A percentile compares a stretch with the other conserved stretches of the same genome.
Conservation (phyloP, 2,888 invertebrate species). For the Trachelus iudaicus region DNA sequence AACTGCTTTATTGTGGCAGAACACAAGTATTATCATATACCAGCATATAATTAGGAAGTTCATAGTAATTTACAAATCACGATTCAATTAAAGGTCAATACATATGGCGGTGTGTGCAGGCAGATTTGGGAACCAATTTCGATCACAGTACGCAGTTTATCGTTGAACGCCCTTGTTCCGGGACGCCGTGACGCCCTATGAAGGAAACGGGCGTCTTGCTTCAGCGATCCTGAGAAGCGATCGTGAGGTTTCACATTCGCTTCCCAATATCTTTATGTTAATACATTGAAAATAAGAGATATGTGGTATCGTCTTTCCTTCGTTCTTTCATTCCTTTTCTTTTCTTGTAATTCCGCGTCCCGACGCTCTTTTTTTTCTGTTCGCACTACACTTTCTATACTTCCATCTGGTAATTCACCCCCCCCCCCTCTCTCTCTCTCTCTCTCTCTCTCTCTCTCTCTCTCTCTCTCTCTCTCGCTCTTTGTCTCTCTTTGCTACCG, state of each 20-base stretch:
- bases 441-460: no score
- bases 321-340: slow-evolving; percentile 15
- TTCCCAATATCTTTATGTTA: background rate
- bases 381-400: background rate
- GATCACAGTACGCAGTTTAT: background rate
- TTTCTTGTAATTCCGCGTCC: background rate
- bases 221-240: background rate
- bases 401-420: background rate
- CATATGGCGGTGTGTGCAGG: slow-evolving; percentile 35
- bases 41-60: slow-evolving; percentile 63
- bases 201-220: background rate
- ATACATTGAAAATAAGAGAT: slow-evolving; percentile 43
- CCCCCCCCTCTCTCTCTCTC: no score
- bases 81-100: slow-evolving; percentile 56
- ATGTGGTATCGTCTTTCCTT: slow-evolving; percentile 41
- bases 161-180: background rate
- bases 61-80: slow-evolving; percentile 62
- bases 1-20: slow-evolving; percentile 66
- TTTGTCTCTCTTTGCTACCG: background rate
- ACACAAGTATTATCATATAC: slow-evolving; percentile 63
- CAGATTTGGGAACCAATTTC: slow-evolving; percentile 5
- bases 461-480: no score
- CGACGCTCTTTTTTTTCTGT: background rate
- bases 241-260: background rate
- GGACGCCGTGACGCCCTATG: background rate